phyloP scores from a whole-genome alignment of 2,797 vertebrate genomes.

The Tadarida brasiliensis region DNA sequence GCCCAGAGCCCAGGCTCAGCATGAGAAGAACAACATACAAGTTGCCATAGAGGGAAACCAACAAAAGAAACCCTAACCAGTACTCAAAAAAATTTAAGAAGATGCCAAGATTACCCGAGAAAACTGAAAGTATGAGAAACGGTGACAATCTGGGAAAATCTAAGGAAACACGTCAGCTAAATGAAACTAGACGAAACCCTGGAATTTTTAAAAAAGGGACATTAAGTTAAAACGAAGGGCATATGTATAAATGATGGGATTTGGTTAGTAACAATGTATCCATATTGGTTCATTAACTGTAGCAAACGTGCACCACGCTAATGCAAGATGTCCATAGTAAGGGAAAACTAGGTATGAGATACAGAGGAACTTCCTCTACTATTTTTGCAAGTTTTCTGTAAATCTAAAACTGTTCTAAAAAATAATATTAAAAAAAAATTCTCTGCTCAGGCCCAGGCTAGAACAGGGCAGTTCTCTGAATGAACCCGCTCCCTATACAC shows the following conservation, averaged over 20 bases:
- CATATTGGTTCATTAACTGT: background rate
- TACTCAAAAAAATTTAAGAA: background rate
- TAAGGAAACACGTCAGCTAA: background rate
- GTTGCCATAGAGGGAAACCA: background rate
- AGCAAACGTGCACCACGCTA: background rate
- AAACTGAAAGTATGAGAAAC: background rate
- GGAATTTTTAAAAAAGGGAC: background rate
- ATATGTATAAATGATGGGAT: background rate
- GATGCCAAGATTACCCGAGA: background rate
- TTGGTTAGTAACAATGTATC: background rate
- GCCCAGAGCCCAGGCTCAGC: background rate
- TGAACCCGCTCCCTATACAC: background rate
- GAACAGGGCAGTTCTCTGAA: background rate
- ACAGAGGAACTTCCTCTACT: background rate
- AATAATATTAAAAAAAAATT: background rate
- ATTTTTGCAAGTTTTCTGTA: background rate
- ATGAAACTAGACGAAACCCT: background rate
- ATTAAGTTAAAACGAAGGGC: background rate
- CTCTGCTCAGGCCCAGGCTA: background rate
- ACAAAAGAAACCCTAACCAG: background rate
- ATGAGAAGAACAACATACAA: background rate
- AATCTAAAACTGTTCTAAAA: constrained; percentile 19
- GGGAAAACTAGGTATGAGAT: background rate
- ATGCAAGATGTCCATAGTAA: background rate
- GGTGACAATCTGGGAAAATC: background rate